Base-by-base conservation (phyloP, 1,140 invertebrate genomes). In the Lethrus apterus region DNA sequence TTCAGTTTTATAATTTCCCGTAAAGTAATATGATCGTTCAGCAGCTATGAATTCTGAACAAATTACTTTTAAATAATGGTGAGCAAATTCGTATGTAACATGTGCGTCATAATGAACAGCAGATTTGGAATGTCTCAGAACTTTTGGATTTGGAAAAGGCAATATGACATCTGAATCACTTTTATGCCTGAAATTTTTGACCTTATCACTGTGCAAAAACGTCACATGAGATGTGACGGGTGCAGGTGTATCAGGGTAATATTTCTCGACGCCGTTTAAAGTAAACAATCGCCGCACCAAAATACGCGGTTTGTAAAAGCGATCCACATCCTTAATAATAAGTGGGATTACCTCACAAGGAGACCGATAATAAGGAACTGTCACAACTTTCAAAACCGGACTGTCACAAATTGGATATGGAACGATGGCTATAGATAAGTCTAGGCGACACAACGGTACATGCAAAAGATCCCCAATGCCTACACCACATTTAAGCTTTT, bases 261-360 rank as follows among this genome's bases (percentile, higher is more conserved):
- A 42, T 42, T 42, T 42, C 2, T 15, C 29, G 15, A 42, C 40
- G 17, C 40, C 40, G 11, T 19, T 29, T 26, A 42, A 14, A 8
- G 40, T 42, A 29, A 42, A 42, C 13, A 19, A 42, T 23, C 40
- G 40, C 1, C 40, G 40, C 0, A 42, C 40, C n/a, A 14, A 13
- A 9, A 42, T 42, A 15, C 40, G 21, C 4, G 40, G 40, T 29
- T 42, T 42, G 15, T 42, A 42, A 29, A 42, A 42, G 24, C 29
- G 24, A 29, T 42, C 40, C 2, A 42, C 10, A 13, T 21, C 23
- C 17, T 42, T 42, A 14, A 42, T 42, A 8, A 42, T 42, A 13
- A 42, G 24, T 14, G 40, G 40, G 1, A 42, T 24, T 1, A 42
- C 21, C 29, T 42, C 40, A n/a, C 10, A 19, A 23, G 40, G 40